These are phyloP conservation scores for Xerus rutilus DNA, from an alignment of 2,797 vertebrate genomes.

Conservation along the genomic window DNA sequence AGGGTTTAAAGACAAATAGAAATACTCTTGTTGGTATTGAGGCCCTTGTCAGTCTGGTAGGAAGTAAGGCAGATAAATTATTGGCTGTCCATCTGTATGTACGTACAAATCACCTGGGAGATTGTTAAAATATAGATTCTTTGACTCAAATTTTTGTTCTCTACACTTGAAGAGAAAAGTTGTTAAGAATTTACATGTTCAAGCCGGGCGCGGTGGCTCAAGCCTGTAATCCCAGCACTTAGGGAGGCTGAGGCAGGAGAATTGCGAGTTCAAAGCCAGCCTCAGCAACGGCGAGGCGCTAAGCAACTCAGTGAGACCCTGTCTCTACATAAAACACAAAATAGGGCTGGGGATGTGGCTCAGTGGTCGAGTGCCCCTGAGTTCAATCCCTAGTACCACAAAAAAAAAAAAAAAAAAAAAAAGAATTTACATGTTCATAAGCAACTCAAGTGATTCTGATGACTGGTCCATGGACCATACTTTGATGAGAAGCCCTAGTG, in stretches of 20 bases:
- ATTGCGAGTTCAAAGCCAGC: too few relatives aligned
- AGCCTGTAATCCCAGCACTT: too few relatives aligned
- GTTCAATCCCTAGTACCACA: too few relatives aligned
- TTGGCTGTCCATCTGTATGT: background rate
- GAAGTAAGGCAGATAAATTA: conserved; percentile 12
- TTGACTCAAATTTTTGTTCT: conserved; percentile 26
- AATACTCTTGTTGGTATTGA: background rate
- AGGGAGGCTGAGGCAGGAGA: too few relatives aligned
- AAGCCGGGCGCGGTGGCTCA: too few relatives aligned
- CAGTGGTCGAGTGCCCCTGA: too few relatives aligned
- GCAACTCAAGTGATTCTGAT: conserved; percentile 19
- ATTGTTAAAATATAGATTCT: conserved; percentile 43
- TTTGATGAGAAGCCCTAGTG: background rate
- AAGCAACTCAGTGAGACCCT: too few relatives aligned
- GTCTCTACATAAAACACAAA: too few relatives aligned
- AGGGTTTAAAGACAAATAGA: conserved; percentile 55
- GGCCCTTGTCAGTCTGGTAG: background rate
- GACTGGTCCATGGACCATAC: background rate
- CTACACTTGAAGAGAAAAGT: background rate
- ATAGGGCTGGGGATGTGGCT: too few relatives aligned
- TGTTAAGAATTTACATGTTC: conserved; percentile 21
- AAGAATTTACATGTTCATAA: conserved; percentile 47
- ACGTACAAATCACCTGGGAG: background rate
- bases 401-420: too few relatives aligned
- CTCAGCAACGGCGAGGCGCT: too few relatives aligned